Base-by-base conservation (phyloP, 2,888 invertebrate species). In the Tetrapedia diversipes region DNA sequence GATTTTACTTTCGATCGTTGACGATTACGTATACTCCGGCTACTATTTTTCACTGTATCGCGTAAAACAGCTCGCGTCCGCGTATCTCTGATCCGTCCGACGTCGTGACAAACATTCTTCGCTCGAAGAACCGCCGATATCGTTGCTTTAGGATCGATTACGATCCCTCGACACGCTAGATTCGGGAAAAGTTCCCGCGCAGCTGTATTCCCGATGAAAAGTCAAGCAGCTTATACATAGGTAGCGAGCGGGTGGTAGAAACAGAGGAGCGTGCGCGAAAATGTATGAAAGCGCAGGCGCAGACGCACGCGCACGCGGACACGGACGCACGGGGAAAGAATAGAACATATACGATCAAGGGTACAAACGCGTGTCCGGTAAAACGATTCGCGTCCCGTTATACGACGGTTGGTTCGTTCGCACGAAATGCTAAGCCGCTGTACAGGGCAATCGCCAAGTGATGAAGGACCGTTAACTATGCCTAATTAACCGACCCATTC, bases 381-480 rank as follows among this genome's bases (percentile, higher is more conserved):
- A 74, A 71, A 67, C 74, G 80, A 80, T 75, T 69, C 67, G 41
- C 65, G 72, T 84, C 67, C 82, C 84, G 79, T 84, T 84, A 84
- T 53, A 63, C 70, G 82, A 80, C 78, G 71, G 71, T 69, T 72
- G 77, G 75, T 51, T 73, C 56, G 75, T 59, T 82, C 73, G 74
- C 71, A 78, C 78, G 73, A 82, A 70, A 80, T 80, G 65, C 70
- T 37, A 49, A 75, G 70, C 41, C 75, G 63, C 39, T 73, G 56
- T 54, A 57, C 68, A 75, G 69, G 79, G 77, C 75, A 67, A 65
- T 69, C 73, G 69, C 74, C 41, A 54, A 59, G 65, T 77, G 73
- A 77, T 60, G 53, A 77, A 83, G 77, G 77, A 66, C 79, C 81
- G 79, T 81, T 81, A 83, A 83, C 77, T 72, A 83, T 74, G 64